These are phyloP conservation scores for Tauraco hartlaubi DNA, from an alignment of 2,797 vertebrate species.

Conservation along the genomic window DNA sequence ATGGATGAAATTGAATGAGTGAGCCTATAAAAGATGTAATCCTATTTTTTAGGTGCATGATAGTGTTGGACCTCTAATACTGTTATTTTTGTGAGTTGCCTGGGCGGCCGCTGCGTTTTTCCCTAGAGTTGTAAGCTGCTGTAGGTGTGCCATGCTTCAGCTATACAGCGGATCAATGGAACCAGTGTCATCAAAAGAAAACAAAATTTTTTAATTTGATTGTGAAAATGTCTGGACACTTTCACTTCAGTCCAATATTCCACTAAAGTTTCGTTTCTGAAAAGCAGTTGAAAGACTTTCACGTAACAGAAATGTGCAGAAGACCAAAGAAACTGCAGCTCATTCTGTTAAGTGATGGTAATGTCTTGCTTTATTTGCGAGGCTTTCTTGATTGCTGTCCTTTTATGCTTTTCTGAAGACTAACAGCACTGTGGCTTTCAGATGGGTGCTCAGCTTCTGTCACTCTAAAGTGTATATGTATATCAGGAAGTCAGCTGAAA, in stretches of 20 bases:
- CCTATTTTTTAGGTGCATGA: neutral
- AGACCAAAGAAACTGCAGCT: neutral
- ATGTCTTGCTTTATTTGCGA: neutral
- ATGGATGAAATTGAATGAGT: neutral
- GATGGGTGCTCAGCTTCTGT: neutral
- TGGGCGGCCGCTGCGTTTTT: neutral
- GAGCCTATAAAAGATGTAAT: neutral
- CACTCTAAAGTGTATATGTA: rapidly evolving
- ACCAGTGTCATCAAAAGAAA: neutral
- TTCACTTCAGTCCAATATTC: neutral
- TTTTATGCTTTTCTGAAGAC: neutral
- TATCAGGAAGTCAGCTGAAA: neutral
- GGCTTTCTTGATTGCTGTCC: neutral
- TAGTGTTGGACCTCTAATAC: neutral
- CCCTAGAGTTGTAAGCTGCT: neutral
- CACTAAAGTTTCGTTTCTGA: neutral
- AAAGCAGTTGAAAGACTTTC: neutral
- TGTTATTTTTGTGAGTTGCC: neutral
- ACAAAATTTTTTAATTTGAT: neutral
- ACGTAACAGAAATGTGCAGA: neutral
- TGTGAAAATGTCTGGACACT: rapidly evolving
- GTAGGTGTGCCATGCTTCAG: neutral
- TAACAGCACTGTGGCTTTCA: neutral
- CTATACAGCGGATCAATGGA: neutral
- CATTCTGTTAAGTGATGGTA: neutral